Percentiles rank a stretch among this genome's conserved stretches.
Evolutionary conservation across 2,888 invertebrate species (phyloP).

Genomic region (Achlya flavicornis): DNA sequence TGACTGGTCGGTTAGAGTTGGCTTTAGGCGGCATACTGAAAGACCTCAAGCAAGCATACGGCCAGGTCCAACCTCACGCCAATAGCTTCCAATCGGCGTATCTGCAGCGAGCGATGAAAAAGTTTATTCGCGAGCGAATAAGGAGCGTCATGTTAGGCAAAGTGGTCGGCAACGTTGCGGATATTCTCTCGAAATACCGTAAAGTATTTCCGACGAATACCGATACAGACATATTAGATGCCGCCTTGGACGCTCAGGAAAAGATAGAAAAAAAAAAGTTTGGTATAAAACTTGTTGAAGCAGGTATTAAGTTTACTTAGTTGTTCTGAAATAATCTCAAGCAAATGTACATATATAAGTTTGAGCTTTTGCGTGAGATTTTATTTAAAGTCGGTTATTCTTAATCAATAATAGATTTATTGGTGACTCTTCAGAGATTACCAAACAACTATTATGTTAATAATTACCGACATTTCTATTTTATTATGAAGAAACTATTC

Average conservation of each 20-base stretch:
- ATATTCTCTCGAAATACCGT: constrained; percentile 55
- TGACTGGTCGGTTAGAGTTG: constrained; percentile 67
- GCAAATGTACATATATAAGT: constrained; percentile 10
- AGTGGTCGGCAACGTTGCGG: constrained; percentile 41
- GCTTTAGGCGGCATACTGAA: constrained; percentile 64
- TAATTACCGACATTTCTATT: background rate
- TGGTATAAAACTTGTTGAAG: background rate
- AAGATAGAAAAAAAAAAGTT: constrained; percentile 10
- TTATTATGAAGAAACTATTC: background rate
- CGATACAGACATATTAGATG: constrained; percentile 55
- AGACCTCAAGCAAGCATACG: constrained; percentile 44
- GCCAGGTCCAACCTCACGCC: constrained; percentile 20
- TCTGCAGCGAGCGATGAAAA: constrained; percentile 54
- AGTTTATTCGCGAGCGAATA: constrained; percentile 62
- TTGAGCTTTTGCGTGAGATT: constrained; percentile 16
- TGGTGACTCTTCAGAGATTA: constrained; percentile 9
- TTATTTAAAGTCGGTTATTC: background rate
- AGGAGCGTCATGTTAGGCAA: constrained; percentile 57
- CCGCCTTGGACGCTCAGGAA: constrained; percentile 39
- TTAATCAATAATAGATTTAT: background rate
- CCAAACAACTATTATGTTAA: constrained; percentile 2
- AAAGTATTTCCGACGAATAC: constrained; percentile 47
- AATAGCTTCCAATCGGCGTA: constrained; percentile 25
- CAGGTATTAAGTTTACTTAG: constrained; percentile 10
- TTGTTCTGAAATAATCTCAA: constrained; percentile 9